A percentile compares a stretch with the other conserved stretches of the same genome.
Conservation (phyloP, 1,140 invertebrate species). For the Tetranychus urticae region DNA sequence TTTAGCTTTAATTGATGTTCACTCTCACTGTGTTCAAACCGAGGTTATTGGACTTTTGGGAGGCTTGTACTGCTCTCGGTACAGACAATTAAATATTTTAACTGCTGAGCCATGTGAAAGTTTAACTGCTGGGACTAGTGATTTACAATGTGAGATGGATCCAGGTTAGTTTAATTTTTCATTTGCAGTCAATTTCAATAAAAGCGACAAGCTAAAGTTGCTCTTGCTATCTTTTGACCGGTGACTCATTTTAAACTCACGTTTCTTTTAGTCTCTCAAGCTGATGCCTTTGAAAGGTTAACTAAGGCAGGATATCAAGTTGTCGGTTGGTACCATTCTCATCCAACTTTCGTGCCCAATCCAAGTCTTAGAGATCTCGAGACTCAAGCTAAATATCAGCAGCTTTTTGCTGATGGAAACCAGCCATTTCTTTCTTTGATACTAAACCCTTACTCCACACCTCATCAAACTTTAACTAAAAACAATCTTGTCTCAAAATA, state of each 20-base stretch:
- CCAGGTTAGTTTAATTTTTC: constrained; percentile 25
- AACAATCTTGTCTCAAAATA: background rate
- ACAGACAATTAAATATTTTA: constrained; percentile 17
- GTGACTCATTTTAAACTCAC: constrained; percentile 1
- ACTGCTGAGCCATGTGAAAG: constrained; percentile 31
- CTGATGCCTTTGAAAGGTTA: constrained; percentile 28
- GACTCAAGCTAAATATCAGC: constrained; percentile 31
- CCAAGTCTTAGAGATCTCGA: constrained; percentile 34
- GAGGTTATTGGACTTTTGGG: constrained; percentile 49
- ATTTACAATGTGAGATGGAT: constrained; percentile 49
- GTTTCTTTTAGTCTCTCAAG: constrained; percentile 26
- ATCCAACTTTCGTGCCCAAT: constrained; percentile 34
- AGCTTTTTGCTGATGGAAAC: constrained; percentile 23
- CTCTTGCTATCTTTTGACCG: background rate
- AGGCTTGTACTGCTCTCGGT: constrained; percentile 18
- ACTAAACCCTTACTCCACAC: background rate
- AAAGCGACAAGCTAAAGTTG: background rate
- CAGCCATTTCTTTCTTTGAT: background rate
- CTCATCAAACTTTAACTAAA: background rate
- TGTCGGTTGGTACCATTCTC: constrained; percentile 39
- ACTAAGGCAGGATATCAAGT: constrained; percentile 24
- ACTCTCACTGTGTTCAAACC: constrained; percentile 35
- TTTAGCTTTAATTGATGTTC: constrained; percentile 37
- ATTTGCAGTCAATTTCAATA: background rate
- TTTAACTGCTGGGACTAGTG: constrained; percentile 23